These are phyloP conservation scores for Pachymerium ferrugineum DNA, from an alignment of 2,888 invertebrate genomes.

Conservation along the genomic window DNA sequence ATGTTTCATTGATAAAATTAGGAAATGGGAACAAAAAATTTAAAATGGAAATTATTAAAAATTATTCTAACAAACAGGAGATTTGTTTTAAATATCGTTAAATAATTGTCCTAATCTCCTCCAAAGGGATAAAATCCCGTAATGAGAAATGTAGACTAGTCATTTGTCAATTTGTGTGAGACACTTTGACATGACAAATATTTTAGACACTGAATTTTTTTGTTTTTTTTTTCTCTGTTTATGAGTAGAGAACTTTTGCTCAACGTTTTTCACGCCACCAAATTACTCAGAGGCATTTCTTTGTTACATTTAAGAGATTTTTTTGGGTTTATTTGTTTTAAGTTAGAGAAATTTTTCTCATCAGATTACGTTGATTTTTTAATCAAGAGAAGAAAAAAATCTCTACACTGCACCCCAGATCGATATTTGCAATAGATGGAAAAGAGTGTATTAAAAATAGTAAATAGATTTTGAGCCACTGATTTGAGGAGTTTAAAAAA, in stretches of 20 bases:
- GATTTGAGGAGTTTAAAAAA: not conserved
- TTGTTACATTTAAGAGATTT: no score
- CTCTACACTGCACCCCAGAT: conserved; percentile 10
- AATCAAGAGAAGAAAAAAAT: no score
- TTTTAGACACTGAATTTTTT: not conserved
- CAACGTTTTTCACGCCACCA: not conserved
- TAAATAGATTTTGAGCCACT: not conserved
- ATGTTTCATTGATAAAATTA: no score
- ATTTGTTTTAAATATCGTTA: no score
- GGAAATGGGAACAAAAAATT: not conserved
- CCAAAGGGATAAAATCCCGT: not conserved
- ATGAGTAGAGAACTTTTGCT: not conserved
- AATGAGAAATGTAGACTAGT: not conserved
- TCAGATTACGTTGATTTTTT: no score
- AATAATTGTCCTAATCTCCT: no score
- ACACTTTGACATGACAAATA: no score
- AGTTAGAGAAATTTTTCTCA: no score
- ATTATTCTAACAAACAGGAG: no score
- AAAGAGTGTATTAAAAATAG: not conserved
- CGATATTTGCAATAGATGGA: not conserved
- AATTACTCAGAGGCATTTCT: not conserved
- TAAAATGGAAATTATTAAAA: not conserved
- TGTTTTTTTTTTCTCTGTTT: not conserved
- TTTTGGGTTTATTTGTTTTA: no score
- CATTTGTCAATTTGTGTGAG: not conserved